Percentiles rank a stretch among this genome's conserved stretches.
Conservation (phyloP, 64 coral and sea anemone genomes). For the Pachyseris speciosa region DNA sequence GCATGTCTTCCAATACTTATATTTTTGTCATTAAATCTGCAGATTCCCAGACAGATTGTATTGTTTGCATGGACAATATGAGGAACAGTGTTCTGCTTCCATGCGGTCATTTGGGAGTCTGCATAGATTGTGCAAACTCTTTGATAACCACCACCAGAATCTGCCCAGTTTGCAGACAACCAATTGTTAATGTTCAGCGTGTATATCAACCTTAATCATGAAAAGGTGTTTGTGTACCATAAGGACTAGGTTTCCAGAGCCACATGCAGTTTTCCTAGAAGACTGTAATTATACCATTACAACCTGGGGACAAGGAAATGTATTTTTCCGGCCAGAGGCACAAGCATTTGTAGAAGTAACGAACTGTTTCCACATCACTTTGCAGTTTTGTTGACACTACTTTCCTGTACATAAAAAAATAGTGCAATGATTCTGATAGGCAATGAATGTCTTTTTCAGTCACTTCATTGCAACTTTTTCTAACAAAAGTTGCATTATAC, state of each 20-base stretch:
- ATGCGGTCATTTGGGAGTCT: conserved; percentile 53
- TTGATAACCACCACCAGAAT: neutral
- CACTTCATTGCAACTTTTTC: too few relatives aligned
- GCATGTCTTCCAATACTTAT: neutral
- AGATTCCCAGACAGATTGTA: conserved; percentile 19
- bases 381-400: too few relatives aligned
- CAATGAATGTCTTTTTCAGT: too few relatives aligned
- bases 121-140: neutral
- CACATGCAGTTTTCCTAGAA: too few relatives aligned
- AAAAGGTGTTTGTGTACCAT: neutral
- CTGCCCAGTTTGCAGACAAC: conserved; percentile 36
- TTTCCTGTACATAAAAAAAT: too few relatives aligned
- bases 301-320: too few relatives aligned
- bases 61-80: conserved; percentile 41
- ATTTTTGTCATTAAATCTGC: neutral
- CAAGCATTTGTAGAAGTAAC: too few relatives aligned
- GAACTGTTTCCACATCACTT: too few relatives aligned
- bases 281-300: too few relatives aligned
- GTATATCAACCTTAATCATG: conserved; percentile 40
- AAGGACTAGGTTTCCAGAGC: neutral
- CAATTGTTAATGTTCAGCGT: neutral
- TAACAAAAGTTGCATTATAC: too few relatives aligned
- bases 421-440: too few relatives aligned
- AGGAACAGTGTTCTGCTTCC: conserved; percentile 31
- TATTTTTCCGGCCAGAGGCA: too few relatives aligned